phyloP scores from a whole-genome alignment of 2,888 invertebrate genomes.

The Dasysyrphus albostriatus region DNA sequence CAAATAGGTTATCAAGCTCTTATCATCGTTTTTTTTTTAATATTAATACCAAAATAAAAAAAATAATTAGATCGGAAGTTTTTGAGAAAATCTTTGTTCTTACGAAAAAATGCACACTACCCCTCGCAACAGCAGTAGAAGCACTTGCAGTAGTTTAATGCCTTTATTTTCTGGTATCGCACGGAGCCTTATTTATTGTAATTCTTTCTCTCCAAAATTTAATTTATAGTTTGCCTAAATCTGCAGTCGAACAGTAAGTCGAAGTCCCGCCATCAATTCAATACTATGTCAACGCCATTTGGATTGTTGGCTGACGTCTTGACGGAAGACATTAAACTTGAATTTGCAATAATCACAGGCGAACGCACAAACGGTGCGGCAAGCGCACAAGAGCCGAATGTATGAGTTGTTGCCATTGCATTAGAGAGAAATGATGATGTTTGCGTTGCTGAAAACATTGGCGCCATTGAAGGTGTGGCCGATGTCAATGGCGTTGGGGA shows the following conservation, averaged over 20 bases:
- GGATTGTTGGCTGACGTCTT: slow-evolving; percentile 58
- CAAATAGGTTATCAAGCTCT: not conserved
- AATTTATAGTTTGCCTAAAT: slow-evolving; percentile 9
- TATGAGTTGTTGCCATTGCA: slow-evolving; percentile 80
- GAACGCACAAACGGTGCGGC: slow-evolving; percentile 79
- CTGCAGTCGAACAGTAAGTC: slow-evolving; percentile 3
- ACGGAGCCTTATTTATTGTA: not conserved
- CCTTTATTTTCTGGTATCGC: slow-evolving; percentile 21
- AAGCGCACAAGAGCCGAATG: slow-evolving; percentile 82
- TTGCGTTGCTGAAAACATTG: slow-evolving; percentile 10
- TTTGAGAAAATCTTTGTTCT: not conserved
- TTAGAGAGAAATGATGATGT: slow-evolving; percentile 78
- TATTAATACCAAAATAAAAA: too few species aligned
- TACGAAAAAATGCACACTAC: slow-evolving; percentile 59
- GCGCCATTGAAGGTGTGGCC: slow-evolving; percentile 15
- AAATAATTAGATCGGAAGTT: not conserved
- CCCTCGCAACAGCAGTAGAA: slow-evolving; percentile 60
- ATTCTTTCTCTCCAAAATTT: not conserved
- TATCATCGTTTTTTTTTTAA: not conserved
- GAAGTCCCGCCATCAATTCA: slow-evolving; percentile 68
- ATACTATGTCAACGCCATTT: slow-evolving; percentile 60
- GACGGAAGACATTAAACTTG: slow-evolving; percentile 49
- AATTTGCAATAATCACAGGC: slow-evolving; percentile 47
- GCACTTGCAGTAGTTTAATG: slow-evolving; percentile 62
- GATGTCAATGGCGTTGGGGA: slow-evolving; percentile 51